phyloP scores from a whole-genome alignment of 2,888 invertebrate genomes.

The Drosophila multiciliata region DNA sequence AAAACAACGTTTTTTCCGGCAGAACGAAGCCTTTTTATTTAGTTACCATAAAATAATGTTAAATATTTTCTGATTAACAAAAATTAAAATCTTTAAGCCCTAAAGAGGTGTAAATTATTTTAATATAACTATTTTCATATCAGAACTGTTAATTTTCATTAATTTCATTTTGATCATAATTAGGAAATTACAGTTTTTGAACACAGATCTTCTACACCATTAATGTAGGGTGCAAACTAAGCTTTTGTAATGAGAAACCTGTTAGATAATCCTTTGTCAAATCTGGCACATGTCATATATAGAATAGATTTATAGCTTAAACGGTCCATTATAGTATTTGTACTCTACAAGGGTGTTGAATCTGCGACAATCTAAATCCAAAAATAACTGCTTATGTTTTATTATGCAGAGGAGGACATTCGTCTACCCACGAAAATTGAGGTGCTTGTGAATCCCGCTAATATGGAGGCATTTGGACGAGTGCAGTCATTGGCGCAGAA shows the following conservation, averaged over 20 bases:
- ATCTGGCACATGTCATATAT: background rate
- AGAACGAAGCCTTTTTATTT: background rate
- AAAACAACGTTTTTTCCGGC: background rate
- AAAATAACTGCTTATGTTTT: background rate
- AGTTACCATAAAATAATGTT: background rate
- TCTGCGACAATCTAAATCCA: background rate
- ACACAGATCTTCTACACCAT: background rate
- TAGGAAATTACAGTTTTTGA: background rate
- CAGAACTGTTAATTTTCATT: background rate
- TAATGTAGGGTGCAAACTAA: background rate
- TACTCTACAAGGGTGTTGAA: background rate
- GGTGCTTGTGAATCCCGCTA: conserved; percentile 91
- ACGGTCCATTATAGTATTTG: no score
- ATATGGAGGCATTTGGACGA: conserved; percentile 92
- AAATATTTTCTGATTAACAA: background rate
- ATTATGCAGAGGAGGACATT: conserved; percentile 88
- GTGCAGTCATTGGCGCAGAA: conserved; percentile 96
- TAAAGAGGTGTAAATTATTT: background rate
- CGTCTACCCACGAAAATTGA: conserved; percentile 92
- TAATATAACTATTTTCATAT: no score
- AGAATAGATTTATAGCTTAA: background rate
- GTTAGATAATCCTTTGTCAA: background rate
- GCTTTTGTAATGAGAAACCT: no score
- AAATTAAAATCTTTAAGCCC: background rate
- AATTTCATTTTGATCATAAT: background rate